phyloP scores from a whole-genome alignment of 2,113 vertebrate species.

The Scophthalmus maximus region DNA sequence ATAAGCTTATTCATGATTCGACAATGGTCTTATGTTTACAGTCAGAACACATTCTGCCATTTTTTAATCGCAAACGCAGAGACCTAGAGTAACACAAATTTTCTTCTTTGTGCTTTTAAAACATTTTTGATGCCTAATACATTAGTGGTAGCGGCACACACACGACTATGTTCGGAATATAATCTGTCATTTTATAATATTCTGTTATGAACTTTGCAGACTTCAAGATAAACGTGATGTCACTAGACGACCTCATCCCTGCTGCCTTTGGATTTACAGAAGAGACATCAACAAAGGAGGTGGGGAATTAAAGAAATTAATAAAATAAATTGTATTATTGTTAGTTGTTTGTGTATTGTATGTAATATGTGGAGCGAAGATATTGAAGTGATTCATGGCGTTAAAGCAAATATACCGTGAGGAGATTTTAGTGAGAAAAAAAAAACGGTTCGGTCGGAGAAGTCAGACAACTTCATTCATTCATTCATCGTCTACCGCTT shows the following conservation, averaged over 20 bases:
- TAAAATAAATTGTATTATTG: not conserved
- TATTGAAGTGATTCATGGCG: not conserved
- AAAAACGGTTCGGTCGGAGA: no score
- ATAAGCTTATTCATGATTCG: no score
- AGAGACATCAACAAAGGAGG: constrained; percentile 46
- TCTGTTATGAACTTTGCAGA: constrained; percentile 70
- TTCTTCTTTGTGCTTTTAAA: no score
- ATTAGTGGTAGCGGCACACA: not conserved
- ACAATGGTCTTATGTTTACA: no score
- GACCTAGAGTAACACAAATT: not conserved
- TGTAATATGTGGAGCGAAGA: no score
- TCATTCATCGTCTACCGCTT: no score
- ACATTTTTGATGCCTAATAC: no score
- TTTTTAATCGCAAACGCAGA: no score
- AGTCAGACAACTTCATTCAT: no score
- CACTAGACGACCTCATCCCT: constrained; percentile 86
- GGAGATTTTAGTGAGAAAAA: not conserved
- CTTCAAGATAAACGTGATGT: constrained; percentile 87
- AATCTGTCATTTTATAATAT: fast-evolving
- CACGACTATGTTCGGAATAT: not conserved
- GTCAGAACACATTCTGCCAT: no score
- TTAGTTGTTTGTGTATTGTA: not conserved
- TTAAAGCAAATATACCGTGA: not conserved
- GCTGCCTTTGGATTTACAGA: constrained; percentile 20
- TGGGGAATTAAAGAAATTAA: constrained; percentile 10